Percentiles rank a stretch among this genome's conserved stretches.
These are phyloP conservation scores for Paragorgia papillata DNA, from an alignment of 92 coral and sea anemone species.

Conservation along the genomic window DNA sequence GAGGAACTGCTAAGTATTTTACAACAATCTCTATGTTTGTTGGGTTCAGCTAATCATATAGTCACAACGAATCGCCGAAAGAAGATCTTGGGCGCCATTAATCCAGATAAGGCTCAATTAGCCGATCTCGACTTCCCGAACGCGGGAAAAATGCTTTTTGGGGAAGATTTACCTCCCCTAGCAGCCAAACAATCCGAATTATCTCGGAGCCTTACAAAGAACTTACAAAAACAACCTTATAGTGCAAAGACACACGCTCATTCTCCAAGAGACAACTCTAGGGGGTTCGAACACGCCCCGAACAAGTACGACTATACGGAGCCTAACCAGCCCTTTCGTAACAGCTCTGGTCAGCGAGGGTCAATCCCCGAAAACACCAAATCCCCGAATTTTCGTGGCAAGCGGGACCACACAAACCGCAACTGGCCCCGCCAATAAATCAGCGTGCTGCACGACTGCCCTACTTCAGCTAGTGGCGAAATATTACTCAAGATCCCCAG, in stretches of 20 bases:
- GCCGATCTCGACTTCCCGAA: conserved; percentile 55
- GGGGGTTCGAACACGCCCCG: no score
- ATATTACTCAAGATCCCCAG: conserved; percentile 52
- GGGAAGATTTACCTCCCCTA: conserved; percentile 50
- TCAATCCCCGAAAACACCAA: not conserved
- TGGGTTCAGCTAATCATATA: conserved; percentile 41
- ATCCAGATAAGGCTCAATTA: conserved; percentile 23
- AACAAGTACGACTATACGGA: not conserved
- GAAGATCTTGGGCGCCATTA: conserved; percentile 11
- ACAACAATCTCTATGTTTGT: conserved; percentile 39
- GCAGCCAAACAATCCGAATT: conserved; percentile 53
- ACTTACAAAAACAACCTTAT: conserved; percentile 33
- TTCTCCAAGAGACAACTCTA: not conserved
- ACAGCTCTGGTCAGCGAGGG: not conserved
- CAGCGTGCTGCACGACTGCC: conserved; percentile 7
- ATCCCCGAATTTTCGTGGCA: conserved; percentile 13
- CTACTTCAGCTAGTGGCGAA: conserved; percentile 34
- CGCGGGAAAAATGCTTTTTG: conserved; percentile 49
- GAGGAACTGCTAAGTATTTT: conserved; percentile 18
- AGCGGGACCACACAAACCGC: conserved; percentile 17
- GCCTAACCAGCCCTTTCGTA: conserved; percentile 12
- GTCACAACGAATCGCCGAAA: conserved; percentile 35
- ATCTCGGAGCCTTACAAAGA: conserved; percentile 47
- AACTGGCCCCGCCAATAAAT: conserved; percentile 38
- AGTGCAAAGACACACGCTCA: not conserved